Base-by-base conservation (phyloP, 2,888 invertebrate species). In the Steromphala cineraria region DNA sequence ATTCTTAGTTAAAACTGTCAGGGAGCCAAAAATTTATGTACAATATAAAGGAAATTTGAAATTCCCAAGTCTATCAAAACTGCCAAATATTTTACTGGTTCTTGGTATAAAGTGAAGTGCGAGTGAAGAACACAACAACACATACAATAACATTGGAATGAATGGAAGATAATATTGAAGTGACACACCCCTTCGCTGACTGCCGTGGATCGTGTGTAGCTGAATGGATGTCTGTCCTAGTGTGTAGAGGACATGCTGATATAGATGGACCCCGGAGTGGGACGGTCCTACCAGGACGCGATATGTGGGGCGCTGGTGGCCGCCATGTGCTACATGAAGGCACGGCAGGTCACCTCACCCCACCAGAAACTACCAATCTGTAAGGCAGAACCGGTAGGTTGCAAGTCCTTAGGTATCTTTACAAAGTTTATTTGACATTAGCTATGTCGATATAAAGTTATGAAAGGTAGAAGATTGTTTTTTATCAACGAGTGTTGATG, bases 251-350 rank as follows among this genome's bases (percentile, higher is more conserved):
- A 80, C 62, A 67, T 76, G 74, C 31, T 17, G 62, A 31, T 55
- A 31, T 86, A 83, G 53, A 87, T 86, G 86, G 87, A 87, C 67
- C 79, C 82, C 53, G 67, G 46, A 1, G 46, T 85, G n/a, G 82
- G 84, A 52, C 84, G 89, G 80, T 87, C 89, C 2, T 90, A 89
- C 82, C 89, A 91, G 80, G 88, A 89, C 85, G 89, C 89, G 15
- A 87, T 91, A 46, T 91, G 91, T 82, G 90, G 91, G 21, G 89
- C 90, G 21, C 83, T 90, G 55, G 88, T 91, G 31, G 89, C 91
- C 7, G 89, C 90, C 53, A 87, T 90, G 88, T 90, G 90, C 82
- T 91, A 90, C 80, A 84, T 91, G 85, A 90, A 89, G 80, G 81
- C 87, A 3, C 78, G 87, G 53, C 86, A 87, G 53, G 75, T 82